phyloP scores from a whole-genome alignment of 2,797 vertebrate species.

The Selene dorsalis region DNA sequence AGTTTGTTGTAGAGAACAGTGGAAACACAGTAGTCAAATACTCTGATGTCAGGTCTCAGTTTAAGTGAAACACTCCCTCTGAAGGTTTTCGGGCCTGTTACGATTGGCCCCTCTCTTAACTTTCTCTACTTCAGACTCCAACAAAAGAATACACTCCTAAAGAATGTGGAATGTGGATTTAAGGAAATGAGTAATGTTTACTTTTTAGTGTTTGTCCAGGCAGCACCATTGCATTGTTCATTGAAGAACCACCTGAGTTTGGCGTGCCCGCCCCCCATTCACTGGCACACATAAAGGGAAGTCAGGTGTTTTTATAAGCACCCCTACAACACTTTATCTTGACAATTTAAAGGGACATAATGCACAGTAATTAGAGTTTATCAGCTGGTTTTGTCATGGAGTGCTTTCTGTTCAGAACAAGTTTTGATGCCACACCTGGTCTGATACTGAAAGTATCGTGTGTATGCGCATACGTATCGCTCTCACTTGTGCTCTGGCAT shows the following conservation, averaged over 20 bases:
- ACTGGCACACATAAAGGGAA: slow-evolving; percentile 26
- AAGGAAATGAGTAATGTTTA: slow-evolving; percentile 78
- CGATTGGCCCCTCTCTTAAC: slow-evolving; percentile 21
- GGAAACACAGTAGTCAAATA: slow-evolving; percentile 10
- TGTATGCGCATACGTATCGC: slow-evolving; percentile 6
- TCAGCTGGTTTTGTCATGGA: slow-evolving; percentile 26
- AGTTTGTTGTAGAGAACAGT: slow-evolving; percentile 35
- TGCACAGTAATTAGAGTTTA: slow-evolving; percentile 44
- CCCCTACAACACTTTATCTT: slow-evolving; percentile 38
- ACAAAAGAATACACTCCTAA: slow-evolving; percentile 61
- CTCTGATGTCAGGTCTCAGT: slow-evolving; percentile 42
- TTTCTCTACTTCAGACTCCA: slow-evolving; percentile 25
- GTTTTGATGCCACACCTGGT: slow-evolving; percentile 57
- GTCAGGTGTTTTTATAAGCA: slow-evolving; percentile 65
- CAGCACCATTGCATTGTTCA: slow-evolving; percentile 68
- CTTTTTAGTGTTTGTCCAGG: slow-evolving; percentile 70
- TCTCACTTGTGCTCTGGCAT: neutral
- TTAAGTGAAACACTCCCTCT: slow-evolving; percentile 32
- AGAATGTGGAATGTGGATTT: slow-evolving; percentile 71
- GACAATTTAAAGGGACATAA: slow-evolving; percentile 30
- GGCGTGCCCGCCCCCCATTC: slow-evolving; percentile 32
- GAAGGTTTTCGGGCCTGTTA: slow-evolving; percentile 23
- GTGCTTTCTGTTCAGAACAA: slow-evolving; percentile 31
- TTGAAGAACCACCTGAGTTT: slow-evolving; percentile 66
- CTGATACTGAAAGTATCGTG: slow-evolving; percentile 15